Percentiles rank a stretch among this genome's conserved stretches.
Evolutionary conservation across 2,888 invertebrate genomes (phyloP).

Genomic region (Chaetogeoica ovagalla): DNA sequence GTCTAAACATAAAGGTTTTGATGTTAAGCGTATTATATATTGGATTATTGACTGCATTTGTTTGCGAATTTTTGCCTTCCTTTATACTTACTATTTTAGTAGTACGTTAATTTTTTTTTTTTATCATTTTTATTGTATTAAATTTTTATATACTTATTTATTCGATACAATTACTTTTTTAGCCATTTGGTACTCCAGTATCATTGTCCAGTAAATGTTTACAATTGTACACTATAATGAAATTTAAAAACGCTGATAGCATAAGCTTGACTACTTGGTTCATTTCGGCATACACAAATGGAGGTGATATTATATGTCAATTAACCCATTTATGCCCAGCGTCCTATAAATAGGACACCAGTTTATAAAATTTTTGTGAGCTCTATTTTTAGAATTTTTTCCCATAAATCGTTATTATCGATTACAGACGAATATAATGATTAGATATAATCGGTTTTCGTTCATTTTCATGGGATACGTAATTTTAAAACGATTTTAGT

Average conservation of each 20-base stretch:
- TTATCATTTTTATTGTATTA: background rate
- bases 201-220: conserved; percentile 81
- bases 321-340: no score
- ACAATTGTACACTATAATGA: conserved; percentile 74
- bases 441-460: no score
- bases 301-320: conserved; percentile 66
- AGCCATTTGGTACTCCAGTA: conserved; percentile 78
- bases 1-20: conserved; percentile 62
- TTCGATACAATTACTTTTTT: conserved; percentile 56
- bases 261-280: conserved; percentile 80
- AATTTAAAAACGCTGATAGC: conserved; percentile 72
- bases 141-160: conserved; percentile 7
- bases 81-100: conserved; percentile 66
- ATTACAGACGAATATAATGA: no score
- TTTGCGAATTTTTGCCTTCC: conserved; percentile 62
- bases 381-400: no score
- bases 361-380: no score
- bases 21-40: conserved; percentile 58
- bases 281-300: conserved; percentile 78
- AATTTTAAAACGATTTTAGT: no score
- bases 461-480: no score
- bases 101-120: conserved; percentile 63
- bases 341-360: no score
- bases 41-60: conserved; percentile 60
- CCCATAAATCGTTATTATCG: no score